A percentile compares a stretch with the other conserved stretches of the same genome.
Conservation (phyloP, 1,140 invertebrate genomes). For the Globodera ellingtonae region DNA sequence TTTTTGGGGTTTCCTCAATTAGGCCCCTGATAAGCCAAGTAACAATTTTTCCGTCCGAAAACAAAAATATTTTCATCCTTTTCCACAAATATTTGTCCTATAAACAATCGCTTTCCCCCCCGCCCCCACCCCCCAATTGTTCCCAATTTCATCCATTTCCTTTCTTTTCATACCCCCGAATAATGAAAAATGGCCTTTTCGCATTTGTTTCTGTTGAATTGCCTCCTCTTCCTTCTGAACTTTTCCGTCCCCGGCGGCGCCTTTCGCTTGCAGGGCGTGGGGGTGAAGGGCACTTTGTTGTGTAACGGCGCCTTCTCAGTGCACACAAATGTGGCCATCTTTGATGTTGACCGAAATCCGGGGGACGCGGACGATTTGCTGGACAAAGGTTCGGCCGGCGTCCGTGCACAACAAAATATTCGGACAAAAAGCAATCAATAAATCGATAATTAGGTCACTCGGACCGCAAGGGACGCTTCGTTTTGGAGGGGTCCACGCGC, state of each 20-base stretch:
- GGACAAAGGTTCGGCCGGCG: constrained; percentile 9
- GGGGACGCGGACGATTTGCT: constrained; percentile 31
- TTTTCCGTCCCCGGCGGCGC: neutral
- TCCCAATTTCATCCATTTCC: neutral
- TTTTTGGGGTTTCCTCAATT: too few relatives aligned
- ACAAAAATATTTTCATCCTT: too few relatives aligned
- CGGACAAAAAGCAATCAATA: neutral
- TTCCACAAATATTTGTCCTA: neutral
- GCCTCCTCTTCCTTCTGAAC: neutral
- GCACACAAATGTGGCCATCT: constrained; percentile 16
- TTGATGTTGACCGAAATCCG: constrained; percentile 29
- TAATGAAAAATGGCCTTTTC: too few relatives aligned
- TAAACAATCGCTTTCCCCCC: neutral
- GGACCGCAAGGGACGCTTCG: constrained; percentile 31
- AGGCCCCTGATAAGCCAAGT: neutral
- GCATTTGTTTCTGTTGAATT: neutral
- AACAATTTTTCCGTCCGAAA: too few relatives aligned
- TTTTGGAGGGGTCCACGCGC: constrained; percentile 41
- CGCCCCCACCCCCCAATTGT: neutral
- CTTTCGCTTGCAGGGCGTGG: constrained; percentile 11
- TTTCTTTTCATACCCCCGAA: too few relatives aligned
- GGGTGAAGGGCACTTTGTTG: constrained; percentile 22
- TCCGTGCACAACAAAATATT: neutral
- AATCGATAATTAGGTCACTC: constrained; percentile 8
- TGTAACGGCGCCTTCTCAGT: constrained; percentile 17